These are phyloP conservation scores for Ephestia elutella DNA, from an alignment of 1,140 invertebrate genomes.

Conservation along the genomic window DNA sequence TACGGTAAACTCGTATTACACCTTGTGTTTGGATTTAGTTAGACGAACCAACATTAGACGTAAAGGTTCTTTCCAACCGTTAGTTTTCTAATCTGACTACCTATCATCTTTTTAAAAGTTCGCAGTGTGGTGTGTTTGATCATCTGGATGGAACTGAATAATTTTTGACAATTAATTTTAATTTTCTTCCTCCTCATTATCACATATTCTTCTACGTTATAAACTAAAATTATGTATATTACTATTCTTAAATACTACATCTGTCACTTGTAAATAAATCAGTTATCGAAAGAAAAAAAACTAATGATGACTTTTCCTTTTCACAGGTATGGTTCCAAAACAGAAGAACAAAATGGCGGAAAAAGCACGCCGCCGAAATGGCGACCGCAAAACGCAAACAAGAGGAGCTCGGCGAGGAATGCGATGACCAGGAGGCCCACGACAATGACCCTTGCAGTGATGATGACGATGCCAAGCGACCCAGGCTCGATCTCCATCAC, in stretches of 20 bases:
- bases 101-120: too few species aligned
- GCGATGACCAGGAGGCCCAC: slow-evolving; percentile 64
- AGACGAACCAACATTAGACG: neutral
- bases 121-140: too few species aligned
- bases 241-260: too few species aligned
- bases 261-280: too few species aligned
- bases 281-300: neutral
- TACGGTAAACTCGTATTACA: slow-evolving; percentile 1
- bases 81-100: too few species aligned
- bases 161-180: too few species aligned
- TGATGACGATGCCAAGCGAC: slow-evolving; percentile 69
- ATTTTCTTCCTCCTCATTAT: too few species aligned
- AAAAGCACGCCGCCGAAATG: slow-evolving; percentile 99
- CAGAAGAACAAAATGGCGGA: slow-evolving; percentile 98
- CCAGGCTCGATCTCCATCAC: slow-evolving; percentile 58
- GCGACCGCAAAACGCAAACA: slow-evolving; percentile 97
- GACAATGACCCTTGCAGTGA: slow-evolving; percentile 67
- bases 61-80: too few species aligned
- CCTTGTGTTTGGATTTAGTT: slow-evolving; percentile 7
- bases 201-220: too few species aligned
- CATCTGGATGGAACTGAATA: too few species aligned
- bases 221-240: neutral
- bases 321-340: slow-evolving; percentile 99
- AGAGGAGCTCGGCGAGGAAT: slow-evolving; percentile 89
- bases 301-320: slow-evolving; percentile 1